Conservation (phyloP, 1,140 invertebrate genomes). For the Diorhabda elongata region DNA sequence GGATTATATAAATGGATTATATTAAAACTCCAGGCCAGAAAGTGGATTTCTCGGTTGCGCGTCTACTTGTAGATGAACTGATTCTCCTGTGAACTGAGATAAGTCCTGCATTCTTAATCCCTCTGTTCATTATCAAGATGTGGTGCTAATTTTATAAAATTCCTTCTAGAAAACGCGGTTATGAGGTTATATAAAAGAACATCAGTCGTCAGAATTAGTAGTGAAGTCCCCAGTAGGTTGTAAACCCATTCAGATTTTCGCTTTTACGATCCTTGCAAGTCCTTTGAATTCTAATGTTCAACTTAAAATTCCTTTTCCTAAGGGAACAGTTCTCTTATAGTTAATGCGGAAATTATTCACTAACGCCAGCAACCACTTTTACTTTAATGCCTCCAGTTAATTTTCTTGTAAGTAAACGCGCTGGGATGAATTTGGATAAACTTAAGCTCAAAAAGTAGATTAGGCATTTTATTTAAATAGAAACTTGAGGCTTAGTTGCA, state of each 20-base stretch:
- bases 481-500: too few species aligned
- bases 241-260: slow-evolving; percentile 30
- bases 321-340: slow-evolving; percentile 20
- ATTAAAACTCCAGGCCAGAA: too few species aligned
- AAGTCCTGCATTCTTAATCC: too few species aligned
- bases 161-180: neutral
- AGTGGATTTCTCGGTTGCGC: too few species aligned
- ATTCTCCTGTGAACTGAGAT: too few species aligned
- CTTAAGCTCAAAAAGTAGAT: neutral
- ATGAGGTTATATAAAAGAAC: slow-evolving; percentile 20
- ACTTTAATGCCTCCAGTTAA: neutral
- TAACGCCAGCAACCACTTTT: neutral
- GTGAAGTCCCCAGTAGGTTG: slow-evolving; percentile 20
- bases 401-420: neutral
- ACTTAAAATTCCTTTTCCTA: slow-evolving; percentile 28
- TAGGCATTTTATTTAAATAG: too few species aligned
- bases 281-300: slow-evolving; percentile 29
- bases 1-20: too few species aligned
- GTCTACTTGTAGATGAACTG: too few species aligned
- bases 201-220: slow-evolving; percentile 28
- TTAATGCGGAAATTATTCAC: slow-evolving; percentile 28
- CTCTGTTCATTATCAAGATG: neutral
- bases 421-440: neutral
- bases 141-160: neutral
- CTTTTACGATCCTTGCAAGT: slow-evolving; percentile 25